These are phyloP conservation scores for Latrodectus hesperus DNA, from an alignment of 2,888 invertebrate species.

Conservation along the genomic window DNA sequence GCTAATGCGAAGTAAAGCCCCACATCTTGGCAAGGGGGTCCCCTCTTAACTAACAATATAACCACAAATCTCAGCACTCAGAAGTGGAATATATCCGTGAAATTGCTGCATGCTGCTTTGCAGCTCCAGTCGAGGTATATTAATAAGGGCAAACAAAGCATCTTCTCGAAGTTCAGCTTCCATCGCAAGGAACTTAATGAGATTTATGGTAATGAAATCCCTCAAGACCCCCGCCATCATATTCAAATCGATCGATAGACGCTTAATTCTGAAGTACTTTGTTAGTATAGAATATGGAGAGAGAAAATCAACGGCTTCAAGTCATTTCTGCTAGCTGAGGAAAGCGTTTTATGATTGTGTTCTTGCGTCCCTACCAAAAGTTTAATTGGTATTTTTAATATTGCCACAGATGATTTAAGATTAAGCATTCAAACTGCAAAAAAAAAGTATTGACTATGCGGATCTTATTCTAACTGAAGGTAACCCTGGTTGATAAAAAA, in stretches of 20 bases:
- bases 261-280: constrained; percentile 63
- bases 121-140: constrained; percentile 50
- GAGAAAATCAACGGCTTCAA: constrained; percentile 48
- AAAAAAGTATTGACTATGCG: not conserved
- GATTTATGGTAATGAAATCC: constrained; percentile 67
- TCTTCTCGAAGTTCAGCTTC: constrained; percentile 57
- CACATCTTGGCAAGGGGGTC: constrained; percentile 19
- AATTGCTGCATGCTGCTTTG: constrained; percentile 47
- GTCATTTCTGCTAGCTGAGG: constrained; percentile 12
- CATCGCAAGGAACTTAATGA: constrained; percentile 61
- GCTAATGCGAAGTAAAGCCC: constrained; percentile 12
- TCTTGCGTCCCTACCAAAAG: not conserved
- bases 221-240: constrained; percentile 57
- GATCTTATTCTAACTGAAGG: not conserved
- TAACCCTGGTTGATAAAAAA: too few relatives aligned
- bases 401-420: not conserved
- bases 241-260: constrained; percentile 60
- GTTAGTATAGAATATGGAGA: constrained; percentile 41
- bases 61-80: constrained; percentile 43
- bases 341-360: constrained; percentile 51
- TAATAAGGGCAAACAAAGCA: constrained; percentile 65
- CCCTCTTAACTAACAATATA: constrained; percentile 53
- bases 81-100: constrained; percentile 38
- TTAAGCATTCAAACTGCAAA: not conserved
- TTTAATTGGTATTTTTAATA: not conserved